Evolutionary conservation across 2,113 vertebrate species (phyloP).

Genomic region (Plecturocebus donacophilus): DNA sequence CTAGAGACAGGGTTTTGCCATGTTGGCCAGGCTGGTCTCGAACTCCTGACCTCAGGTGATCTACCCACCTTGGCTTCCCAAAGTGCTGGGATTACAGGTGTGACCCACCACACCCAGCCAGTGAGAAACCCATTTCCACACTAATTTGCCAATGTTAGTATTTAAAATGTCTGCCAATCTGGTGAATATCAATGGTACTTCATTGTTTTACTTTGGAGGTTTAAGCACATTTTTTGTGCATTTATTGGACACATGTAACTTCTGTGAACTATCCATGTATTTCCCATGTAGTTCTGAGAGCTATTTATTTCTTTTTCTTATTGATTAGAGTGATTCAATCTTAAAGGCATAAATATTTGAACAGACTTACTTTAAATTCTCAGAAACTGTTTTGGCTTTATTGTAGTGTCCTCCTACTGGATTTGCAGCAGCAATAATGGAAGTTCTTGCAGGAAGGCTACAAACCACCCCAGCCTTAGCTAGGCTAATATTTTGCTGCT

Average conservation of each 20-base stretch:
- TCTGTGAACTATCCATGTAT: background rate
- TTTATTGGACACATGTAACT: slow-evolving; percentile 20
- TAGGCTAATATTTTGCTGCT: slow-evolving; percentile 98
- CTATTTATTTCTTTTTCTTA: background rate
- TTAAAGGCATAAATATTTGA: slow-evolving; percentile 56
- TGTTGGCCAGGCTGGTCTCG: no score
- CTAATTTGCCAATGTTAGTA: background rate
- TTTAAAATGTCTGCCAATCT: slow-evolving; percentile 16
- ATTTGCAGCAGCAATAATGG: slow-evolving; percentile 96
- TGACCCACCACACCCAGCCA: no score
- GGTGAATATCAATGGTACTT: background rate
- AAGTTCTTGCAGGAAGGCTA: slow-evolving; percentile 95
- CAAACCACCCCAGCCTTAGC: slow-evolving; percentile 98
- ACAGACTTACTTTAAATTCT: slow-evolving; percentile 95
- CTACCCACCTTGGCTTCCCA: no score
- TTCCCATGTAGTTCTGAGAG: background rate
- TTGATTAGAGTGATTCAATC: background rate
- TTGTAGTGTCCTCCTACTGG: slow-evolving; percentile 97
- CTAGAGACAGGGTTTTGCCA: no score
- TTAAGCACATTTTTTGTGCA: slow-evolving; percentile 10
- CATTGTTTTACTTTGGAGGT: background rate
- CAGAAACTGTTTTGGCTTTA: slow-evolving; percentile 96
- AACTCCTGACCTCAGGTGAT: no score
- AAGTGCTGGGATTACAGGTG: no score
- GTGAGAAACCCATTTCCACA: background rate